Evolutionary conservation across 2,797 vertebrate species (phyloP).

Genomic region (Sebastes goodei): DNA sequence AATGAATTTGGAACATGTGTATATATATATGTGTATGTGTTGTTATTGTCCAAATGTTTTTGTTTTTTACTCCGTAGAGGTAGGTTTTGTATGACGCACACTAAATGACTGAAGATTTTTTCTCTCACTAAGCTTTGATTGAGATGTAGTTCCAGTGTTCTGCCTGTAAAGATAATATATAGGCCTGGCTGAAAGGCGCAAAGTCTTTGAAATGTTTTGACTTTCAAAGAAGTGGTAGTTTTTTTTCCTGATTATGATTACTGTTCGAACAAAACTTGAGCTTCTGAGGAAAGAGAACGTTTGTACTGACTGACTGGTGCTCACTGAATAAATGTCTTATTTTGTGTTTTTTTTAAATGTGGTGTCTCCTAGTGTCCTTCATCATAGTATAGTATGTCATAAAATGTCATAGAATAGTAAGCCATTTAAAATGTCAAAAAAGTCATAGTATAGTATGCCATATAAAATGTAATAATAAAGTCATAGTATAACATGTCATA

Average conservation of each 20-base stretch:
- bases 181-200: not conserved
- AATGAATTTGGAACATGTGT: constrained; percentile 48
- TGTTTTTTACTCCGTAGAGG: constrained; percentile 51
- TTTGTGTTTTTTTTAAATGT: constrained; percentile 44
- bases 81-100: constrained; percentile 50
- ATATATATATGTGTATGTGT: constrained; percentile 19
- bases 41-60: constrained; percentile 30
- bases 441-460: too few species aligned
- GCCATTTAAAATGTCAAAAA: too few species aligned
- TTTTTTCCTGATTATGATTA: constrained; percentile 28
- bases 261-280: constrained; percentile 59
- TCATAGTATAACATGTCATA: too few species aligned
- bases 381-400: not conserved
- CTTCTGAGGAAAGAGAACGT: constrained; percentile 34
- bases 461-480: too few species aligned
- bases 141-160: constrained; percentile 23
- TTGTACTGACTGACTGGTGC: constrained; percentile 75
- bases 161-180: constrained; percentile 14
- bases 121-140: constrained; percentile 19
- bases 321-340: constrained; percentile 78
- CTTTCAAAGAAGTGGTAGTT: constrained; percentile 22
- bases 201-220: constrained; percentile 23
- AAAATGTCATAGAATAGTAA: too few species aligned
- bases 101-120: constrained; percentile 43
- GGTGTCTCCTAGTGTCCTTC: not conserved